phyloP scores from a whole-genome alignment of 1,140 invertebrate species.

The Nebria ingens region DNA sequence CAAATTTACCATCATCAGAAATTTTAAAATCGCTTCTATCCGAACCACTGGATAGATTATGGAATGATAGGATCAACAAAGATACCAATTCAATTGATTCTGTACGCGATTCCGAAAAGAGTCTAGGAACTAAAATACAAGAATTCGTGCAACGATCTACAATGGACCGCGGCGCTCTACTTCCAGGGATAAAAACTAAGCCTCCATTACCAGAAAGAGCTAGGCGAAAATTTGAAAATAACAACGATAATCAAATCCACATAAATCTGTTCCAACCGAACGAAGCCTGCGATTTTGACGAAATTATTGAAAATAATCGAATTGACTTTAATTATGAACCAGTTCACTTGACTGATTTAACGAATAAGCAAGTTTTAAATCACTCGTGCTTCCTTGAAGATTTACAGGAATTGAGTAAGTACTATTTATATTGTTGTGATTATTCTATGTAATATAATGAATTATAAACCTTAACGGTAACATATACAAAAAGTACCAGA shows the following conservation, averaged over 20 bases:
- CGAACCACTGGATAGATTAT: neutral
- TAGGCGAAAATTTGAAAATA: conserved; percentile 1
- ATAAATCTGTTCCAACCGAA: conserved; percentile 21
- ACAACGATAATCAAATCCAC: conserved; percentile 15
- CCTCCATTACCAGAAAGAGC: conserved; percentile 23
- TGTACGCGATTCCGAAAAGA: conserved; percentile 16
- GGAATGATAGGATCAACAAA: neutral
- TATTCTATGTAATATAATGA: no score
- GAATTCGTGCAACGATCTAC: conserved; percentile 10
- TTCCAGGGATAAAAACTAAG: conserved; percentile 21
- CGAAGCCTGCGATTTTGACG: conserved; percentile 14
- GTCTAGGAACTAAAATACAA: conserved; percentile 10
- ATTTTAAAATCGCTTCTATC: neutral
- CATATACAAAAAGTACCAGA: no score
- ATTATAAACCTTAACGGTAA: no score
- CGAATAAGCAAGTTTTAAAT: no score
- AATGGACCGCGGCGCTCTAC: neutral
- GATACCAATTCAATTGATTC: conserved; percentile 1
- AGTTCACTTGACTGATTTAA: no score
- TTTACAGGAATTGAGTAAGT: no score
- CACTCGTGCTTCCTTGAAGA: neutral
- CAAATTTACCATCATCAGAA: neutral
- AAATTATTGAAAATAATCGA: conserved; percentile 8
- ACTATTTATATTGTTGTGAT: no score
- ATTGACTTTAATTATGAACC: no score